Conservation (phyloP, 2,797 vertebrate species). For the Philypnodon macrostomus region DNA sequence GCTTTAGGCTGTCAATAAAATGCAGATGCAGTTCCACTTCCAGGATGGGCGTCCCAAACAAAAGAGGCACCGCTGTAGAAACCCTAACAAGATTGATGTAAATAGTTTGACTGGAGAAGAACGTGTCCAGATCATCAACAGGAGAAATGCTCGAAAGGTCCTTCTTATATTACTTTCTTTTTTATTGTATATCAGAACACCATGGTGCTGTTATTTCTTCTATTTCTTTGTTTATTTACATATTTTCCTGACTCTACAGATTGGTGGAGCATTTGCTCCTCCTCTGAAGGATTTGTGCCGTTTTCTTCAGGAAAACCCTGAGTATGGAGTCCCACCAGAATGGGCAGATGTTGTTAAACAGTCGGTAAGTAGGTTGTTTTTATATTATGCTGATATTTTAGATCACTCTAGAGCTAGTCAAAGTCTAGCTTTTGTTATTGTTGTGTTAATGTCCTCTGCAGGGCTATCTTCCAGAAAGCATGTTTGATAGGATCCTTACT, state of each 20-base stretch:
- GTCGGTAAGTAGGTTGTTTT: constrained; percentile 82
- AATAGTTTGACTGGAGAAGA: constrained; percentile 98
- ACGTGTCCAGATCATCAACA: constrained; percentile 95
- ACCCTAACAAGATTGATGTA: constrained; percentile 96
- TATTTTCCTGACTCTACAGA: constrained; percentile 64
- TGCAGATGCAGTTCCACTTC: constrained; percentile 90
- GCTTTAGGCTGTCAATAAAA: constrained; percentile 81
- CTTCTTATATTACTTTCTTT: constrained; percentile 5
- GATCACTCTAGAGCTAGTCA: background rate
- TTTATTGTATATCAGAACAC: background rate
- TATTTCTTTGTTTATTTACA: too few species aligned
- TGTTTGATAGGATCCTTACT: constrained; percentile 96
- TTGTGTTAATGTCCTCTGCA: constrained; percentile 39
- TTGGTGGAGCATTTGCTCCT: constrained; percentile 97
- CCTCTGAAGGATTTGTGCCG: constrained; percentile 94
- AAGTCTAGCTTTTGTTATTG: background rate
- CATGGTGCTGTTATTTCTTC: background rate
- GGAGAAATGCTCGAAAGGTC: constrained; percentile 97
- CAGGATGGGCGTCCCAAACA: constrained; percentile 96
- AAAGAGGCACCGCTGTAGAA: constrained; percentile 95
- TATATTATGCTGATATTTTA: background rate
- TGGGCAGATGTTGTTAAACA: constrained; percentile 98
- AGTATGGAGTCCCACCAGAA: constrained; percentile 97
- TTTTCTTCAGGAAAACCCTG: constrained; percentile 96
- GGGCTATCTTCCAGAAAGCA: constrained; percentile 96